These are phyloP conservation scores for Dolomedes plantarius DNA, from an alignment of 2,888 invertebrate species.

Conservation along the genomic window DNA sequence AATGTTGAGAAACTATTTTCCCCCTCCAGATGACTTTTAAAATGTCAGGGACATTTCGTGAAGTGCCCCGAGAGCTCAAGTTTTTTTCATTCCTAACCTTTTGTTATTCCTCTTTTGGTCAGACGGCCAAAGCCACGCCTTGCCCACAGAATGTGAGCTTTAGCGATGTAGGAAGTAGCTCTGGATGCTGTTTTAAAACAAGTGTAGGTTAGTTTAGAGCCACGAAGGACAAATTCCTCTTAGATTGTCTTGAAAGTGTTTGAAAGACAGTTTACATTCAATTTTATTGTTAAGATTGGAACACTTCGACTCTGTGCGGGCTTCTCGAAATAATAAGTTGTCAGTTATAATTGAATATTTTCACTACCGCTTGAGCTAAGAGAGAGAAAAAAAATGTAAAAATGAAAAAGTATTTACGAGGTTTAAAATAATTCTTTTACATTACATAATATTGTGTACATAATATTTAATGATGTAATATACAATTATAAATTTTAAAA, in stretches of 20 bases:
- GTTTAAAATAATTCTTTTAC: too few species aligned
- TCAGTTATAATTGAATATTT: not conserved
- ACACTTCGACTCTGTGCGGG: not conserved
- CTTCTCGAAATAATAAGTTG: not conserved
- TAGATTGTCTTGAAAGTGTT: not conserved
- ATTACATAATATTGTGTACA: too few species aligned
- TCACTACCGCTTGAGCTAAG: too few species aligned
- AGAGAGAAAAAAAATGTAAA: too few species aligned
- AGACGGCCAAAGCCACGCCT: constrained; percentile 39
- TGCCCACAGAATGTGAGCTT: not conserved
- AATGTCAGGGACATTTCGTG: constrained; percentile 64
- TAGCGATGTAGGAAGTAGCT: not conserved
- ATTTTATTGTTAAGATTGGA: not conserved
- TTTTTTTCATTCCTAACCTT: constrained; percentile 34
- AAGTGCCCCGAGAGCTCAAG: constrained; percentile 47
- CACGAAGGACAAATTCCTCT: not conserved
- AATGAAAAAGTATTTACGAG: too few species aligned
- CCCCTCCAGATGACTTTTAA: constrained; percentile 53
- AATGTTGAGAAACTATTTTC: constrained; percentile 26
- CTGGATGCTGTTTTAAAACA: not conserved
- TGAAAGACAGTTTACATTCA: constrained; percentile 2
- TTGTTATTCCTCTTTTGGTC: constrained; percentile 36
- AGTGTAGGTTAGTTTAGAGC: not conserved
- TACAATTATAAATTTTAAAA: too few species aligned
- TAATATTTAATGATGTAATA: too few species aligned